phyloP scores from a whole-genome alignment of 2,113 vertebrate species.

The Motacilla alba region DNA sequence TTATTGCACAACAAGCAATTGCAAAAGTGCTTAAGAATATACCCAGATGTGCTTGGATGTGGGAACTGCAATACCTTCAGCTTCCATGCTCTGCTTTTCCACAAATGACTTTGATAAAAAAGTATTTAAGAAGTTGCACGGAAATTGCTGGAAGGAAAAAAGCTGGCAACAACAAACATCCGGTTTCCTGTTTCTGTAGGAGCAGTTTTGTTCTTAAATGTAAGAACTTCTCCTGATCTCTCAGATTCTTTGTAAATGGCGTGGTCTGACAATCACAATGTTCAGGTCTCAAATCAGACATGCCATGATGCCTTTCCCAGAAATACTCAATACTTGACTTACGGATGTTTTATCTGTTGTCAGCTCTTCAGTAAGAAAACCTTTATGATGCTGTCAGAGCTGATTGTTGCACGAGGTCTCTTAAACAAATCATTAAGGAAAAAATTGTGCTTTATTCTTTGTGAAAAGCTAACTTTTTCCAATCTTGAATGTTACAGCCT shows the following conservation, averaged over 20 bases:
- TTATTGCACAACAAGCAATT: not conserved
- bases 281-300: not conserved
- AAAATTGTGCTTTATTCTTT: not conserved
- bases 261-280: not conserved
- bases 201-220: not conserved
- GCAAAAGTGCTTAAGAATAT: not conserved
- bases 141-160: not conserved
- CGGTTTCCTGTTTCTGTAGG: not conserved
- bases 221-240: not conserved
- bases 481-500: not conserved
- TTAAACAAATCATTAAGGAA: not conserved
- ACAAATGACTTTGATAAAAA: not conserved
- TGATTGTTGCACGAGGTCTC: not conserved
- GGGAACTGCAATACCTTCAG: not conserved
- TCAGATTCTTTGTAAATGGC: not conserved
- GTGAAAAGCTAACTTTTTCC: not conserved
- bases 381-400: not conserved
- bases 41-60: not conserved
- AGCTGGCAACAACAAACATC: not conserved
- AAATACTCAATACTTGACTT: not conserved
- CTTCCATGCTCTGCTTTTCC: not conserved
- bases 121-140: not conserved
- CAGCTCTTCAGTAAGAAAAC: not conserved
- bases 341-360: not conserved
- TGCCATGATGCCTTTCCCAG: not conserved